Percentiles rank a stretch among this genome's conserved stretches.
phyloP scores from a whole-genome alignment of 2,113 vertebrate species.

The Tiliqua scincoides region DNA sequence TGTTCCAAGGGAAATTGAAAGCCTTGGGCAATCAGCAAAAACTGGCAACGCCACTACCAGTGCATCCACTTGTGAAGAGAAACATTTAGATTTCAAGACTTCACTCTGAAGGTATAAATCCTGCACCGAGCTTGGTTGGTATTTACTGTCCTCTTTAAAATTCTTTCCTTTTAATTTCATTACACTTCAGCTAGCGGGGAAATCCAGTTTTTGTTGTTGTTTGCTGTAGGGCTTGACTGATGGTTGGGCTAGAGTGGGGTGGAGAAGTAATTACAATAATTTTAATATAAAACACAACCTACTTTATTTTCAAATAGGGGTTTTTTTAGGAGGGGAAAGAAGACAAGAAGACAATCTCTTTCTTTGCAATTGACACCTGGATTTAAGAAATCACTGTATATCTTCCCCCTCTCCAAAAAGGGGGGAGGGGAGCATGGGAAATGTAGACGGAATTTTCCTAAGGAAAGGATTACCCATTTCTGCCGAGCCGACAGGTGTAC shows the following conservation, averaged over 20 bases:
- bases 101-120: background rate
- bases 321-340: background rate
- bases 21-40: background rate
- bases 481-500: too few relatives aligned
- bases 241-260: background rate
- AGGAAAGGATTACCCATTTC: too few relatives aligned
- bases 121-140: background rate
- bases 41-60: background rate
- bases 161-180: conserved; percentile 9
- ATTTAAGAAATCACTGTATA: background rate
- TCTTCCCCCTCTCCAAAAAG: background rate
- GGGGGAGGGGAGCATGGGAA: background rate
- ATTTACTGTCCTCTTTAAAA: background rate
- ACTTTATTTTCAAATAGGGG: background rate
- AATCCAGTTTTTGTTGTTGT: conserved; percentile 4
- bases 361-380: background rate
- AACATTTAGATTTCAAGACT: background rate
- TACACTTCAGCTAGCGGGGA: background rate
- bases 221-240: background rate
- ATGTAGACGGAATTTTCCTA: background rate
- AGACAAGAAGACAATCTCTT: background rate
- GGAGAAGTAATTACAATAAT: background rate
- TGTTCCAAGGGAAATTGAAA: background rate
- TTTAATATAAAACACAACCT: background rate
- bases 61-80: background rate